These are phyloP conservation scores for Sebastes trivittatus DNA, from an alignment of 2,797 vertebrate genomes.

Conservation along the genomic window DNA sequence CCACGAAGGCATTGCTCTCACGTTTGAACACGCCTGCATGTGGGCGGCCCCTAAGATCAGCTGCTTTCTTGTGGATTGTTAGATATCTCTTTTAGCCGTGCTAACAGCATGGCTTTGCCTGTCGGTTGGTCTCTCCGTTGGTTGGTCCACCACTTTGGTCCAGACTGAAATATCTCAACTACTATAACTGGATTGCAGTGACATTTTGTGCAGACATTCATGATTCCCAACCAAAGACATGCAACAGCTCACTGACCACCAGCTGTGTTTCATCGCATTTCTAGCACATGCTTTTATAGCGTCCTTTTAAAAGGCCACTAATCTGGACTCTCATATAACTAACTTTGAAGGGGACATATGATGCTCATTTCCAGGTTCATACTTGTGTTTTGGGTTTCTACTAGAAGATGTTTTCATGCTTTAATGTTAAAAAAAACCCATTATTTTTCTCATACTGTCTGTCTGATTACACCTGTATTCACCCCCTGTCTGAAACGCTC, in stretches of 20 bases:
- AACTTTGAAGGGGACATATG: neutral
- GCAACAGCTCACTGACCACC: neutral
- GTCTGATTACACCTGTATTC: no score
- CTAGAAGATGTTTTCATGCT: no score
- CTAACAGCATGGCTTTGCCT: neutral
- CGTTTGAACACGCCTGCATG: no score
- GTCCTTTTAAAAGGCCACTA: neutral
- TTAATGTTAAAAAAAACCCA: no score
- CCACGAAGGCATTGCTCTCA: rapidly evolving
- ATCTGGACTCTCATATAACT: neutral
- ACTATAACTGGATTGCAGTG: neutral
- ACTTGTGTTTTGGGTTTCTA: no score
- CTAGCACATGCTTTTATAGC: neutral
- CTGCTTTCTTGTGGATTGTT: neutral
- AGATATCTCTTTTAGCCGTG: neutral
- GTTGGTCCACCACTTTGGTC: neutral
- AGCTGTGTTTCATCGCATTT: neutral
- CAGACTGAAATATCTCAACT: neutral
- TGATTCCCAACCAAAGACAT: neutral
- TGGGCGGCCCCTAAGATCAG: rapidly evolving
- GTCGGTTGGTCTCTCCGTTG: neutral
- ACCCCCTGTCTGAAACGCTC: no score
- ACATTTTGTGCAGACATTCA: neutral
- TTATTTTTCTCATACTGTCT: no score
- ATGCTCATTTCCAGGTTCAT: no score